Percentiles rank a stretch among this genome's conserved stretches.
Conservation (phyloP, 1,140 invertebrate species). For the Fopius arisanus region DNA sequence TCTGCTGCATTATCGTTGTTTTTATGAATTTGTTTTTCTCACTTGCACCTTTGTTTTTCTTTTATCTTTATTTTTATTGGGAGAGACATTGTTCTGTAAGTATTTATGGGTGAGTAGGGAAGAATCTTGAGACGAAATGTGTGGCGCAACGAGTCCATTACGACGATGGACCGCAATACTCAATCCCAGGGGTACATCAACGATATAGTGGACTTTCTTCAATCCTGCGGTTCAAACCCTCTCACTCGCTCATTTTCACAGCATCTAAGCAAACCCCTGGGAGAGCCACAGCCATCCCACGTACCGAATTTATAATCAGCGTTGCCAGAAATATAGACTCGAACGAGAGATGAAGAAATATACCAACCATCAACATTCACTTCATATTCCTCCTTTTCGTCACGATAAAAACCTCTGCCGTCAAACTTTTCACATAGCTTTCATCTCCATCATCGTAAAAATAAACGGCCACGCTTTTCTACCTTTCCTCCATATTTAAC, state of each 20-base stretch:
- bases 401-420: neutral
- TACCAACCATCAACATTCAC: neutral
- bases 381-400: neutral
- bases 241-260: neutral
- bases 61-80: neutral
- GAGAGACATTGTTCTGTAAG: neutral
- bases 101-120: neutral
- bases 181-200: constrained; percentile 41
- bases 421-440: neutral
- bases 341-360: neutral
- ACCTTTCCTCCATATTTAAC: neutral
- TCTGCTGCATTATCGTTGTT: neutral
- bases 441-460: constrained; percentile 3
- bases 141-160: neutral
- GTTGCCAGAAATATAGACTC: neutral
- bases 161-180: constrained; percentile 45
- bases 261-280: neutral
- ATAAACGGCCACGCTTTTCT: constrained; percentile 1
- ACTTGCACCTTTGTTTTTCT: neutral
- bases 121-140: neutral
- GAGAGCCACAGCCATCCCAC: neutral
- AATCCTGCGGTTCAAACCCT: neutral
- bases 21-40: neutral
- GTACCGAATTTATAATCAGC: constrained; percentile 27
- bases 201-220: constrained; percentile 23